Evolutionary conservation across 2,888 invertebrate species (phyloP), one percentile per base, ranked within the genome.

Genomic region (Pollenia griseotomentosa): DNA sequence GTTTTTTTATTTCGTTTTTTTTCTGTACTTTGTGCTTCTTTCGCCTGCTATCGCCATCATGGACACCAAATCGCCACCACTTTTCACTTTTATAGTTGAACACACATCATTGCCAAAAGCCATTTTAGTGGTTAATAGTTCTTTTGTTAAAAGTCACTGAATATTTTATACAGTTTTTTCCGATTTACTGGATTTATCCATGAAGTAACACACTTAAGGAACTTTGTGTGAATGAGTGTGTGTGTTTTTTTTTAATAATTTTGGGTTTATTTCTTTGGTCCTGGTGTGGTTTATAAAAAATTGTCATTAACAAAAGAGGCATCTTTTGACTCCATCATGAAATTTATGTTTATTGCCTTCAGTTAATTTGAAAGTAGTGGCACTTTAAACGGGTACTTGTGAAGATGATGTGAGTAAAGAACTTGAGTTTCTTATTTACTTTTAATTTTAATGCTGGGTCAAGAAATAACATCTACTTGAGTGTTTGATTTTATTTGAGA

Each of bases 61-160:
- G 3, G 53, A 40, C 55, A 12, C 19, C 23, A 51, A 61, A 44
- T 53, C 11, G 19, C 33, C 40, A 46, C 40, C 48, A 55, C 19
- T 33, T 40, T 5, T 11, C 23, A 55, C 48, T 33, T 40, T 5
- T 11, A 23, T 61, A 55, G 53, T 19, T 33, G 33, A 23, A 48
- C 66, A n/a, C 33, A 61, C 66, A 59, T 68, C 75, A 63, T 57
- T 71, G 71, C 70, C 83, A 61, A 78, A 66, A 74, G 42, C 80
- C 68, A n/a, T 77, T 85, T 78, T 83, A 77, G 80, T 48, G 82
- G 83, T 88, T 89, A 89, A 89, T 88, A 87, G 88, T 86, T 86
- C 86, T 87, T 89, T 87, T 88, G 89, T 88, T 88, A 85, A 88
- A 88, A 89, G 81, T 85, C 88, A 89, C 83, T 87, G 87, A 88